Evolutionary conservation across 2,797 vertebrate genomes (phyloP).

Genomic region (Gymnopithys bicolor): DNA sequence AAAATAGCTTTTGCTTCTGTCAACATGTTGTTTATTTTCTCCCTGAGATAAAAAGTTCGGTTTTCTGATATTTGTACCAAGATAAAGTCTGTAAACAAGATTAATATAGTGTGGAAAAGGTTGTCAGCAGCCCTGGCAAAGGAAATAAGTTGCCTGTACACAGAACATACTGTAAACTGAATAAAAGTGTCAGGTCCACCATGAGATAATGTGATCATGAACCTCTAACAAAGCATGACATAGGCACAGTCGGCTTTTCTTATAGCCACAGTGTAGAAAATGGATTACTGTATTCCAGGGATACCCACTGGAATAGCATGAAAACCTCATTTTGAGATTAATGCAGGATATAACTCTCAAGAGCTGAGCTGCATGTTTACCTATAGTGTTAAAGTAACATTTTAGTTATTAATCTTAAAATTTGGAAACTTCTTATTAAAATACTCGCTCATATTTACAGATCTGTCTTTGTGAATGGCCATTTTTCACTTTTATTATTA

Average conservation of each 20-base stretch:
- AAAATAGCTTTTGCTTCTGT: conserved; percentile 89
- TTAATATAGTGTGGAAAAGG: conserved; percentile 98
- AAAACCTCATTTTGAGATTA: conserved; percentile 81
- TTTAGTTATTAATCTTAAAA: conserved; percentile 25
- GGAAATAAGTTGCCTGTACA: conserved; percentile 92
- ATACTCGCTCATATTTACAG: not conserved
- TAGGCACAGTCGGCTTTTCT: conserved; percentile 85
- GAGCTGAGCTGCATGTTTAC: conserved; percentile 56
- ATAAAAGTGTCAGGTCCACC: conserved; percentile 97
- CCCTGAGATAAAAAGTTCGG: conserved; percentile 84
- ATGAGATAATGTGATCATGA: conserved; percentile 97
- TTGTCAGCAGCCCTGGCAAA: conserved; percentile 93
- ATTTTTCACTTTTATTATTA: not conserved
- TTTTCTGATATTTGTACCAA: conserved; percentile 94
- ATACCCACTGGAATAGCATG: conserved; percentile 79
- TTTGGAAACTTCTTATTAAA: conserved; percentile 9
- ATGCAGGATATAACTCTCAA: conserved; percentile 76
- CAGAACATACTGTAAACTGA: conserved; percentile 94
- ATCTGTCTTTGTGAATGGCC: not conserved
- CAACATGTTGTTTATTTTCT: conserved; percentile 87
- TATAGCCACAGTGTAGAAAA: conserved; percentile 90
- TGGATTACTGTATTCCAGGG: conserved; percentile 91
- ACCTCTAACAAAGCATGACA: conserved; percentile 98
- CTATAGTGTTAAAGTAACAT: conserved; percentile 31
- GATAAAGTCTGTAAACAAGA: conserved; percentile 99